Evolutionary conservation across 2,797 vertebrate species (phyloP), one percentile per base, ranked within the genome.

Genomic region (Synanceia verrucosa): DNA sequence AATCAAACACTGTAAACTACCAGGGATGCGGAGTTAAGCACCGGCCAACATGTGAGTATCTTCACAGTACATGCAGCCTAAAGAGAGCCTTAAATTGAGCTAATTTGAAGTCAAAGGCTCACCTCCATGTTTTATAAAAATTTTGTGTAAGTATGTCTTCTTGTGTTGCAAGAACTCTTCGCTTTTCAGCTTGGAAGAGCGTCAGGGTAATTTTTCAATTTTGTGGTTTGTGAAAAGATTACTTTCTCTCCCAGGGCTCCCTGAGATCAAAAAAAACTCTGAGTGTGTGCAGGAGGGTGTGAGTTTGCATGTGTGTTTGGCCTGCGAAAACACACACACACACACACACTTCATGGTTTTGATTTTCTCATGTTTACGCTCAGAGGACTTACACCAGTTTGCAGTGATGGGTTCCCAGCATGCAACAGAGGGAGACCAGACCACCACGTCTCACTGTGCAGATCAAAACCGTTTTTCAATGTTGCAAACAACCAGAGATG

Each of bases 221-320:
- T 87, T 90, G 92, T 55, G 87, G 92, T 92, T 83, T 89, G 82
- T 75, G 88, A 89, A 90, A 81, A 84, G 80, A 92, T 88, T 91
- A 88, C 63, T 71, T 90, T 89, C 72, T 83, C 79, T 77, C 79
- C 61, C 76, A 70, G 69, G 62, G 69, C 83, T 75, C 70, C 55
- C 63, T 10, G 43, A 73, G 69, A 89, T 85, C 23, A 8, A 78
- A 84, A 41, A 67, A 68, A 21, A 56, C 56, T 50, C 34, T 44
- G 56, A 62, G 78, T 58, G 51, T 61, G 76, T 63, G 59, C 58
- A 73, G 61, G 66, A 52, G 66, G 21, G 56, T 65, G 65, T 48
- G 65, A 68, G 39, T n/a, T 24, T 59, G 65, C 46, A 50, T 46
- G 64, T 34, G 69, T 65, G 47, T 80, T 69, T 59, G 61, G 43